Percentiles rank a stretch among this genome's conserved stretches.
Conservation (phyloP, 2,797 vertebrate species). For the Lophius americanus region DNA sequence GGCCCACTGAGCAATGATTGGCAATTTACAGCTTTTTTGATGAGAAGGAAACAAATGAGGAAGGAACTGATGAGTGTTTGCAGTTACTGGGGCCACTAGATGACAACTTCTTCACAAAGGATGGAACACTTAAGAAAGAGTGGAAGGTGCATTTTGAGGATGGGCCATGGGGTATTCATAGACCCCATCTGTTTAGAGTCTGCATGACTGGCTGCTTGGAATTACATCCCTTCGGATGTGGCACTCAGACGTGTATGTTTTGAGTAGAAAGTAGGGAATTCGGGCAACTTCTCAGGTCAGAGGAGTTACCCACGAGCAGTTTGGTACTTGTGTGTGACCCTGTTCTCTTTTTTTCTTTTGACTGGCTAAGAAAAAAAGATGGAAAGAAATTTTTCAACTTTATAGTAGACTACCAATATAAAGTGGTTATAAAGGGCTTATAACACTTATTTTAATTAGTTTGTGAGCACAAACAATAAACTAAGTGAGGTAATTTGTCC, state of each 20-base stretch:
- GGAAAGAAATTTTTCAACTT: neutral
- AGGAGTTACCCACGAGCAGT: constrained; percentile 22
- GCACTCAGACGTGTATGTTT: constrained; percentile 21
- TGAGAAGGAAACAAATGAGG: neutral
- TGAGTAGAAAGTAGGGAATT: constrained; percentile 11
- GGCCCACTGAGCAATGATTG: constrained; percentile 28
- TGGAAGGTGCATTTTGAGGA: constrained; percentile 12
- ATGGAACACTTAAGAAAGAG: neutral
- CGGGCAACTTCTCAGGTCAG: constrained; percentile 35
- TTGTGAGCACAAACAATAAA: no score
- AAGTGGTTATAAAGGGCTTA: no score
- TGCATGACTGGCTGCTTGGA: constrained; percentile 49
- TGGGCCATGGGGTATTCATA: constrained; percentile 17
- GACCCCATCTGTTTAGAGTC: constrained; percentile 56
- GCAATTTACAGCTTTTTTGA: constrained; percentile 1
- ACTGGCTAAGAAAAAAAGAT: constrained; percentile 6
- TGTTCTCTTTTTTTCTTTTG: constrained; percentile 21
- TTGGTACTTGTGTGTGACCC: constrained; percentile 10
- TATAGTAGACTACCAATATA: no score
- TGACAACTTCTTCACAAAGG: constrained; percentile 32
- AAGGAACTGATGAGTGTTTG: constrained; percentile 6
- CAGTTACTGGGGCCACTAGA: constrained; percentile 29
- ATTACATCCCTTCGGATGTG: constrained; percentile 25
- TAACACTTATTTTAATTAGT: no score
- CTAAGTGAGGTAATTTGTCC: no score